Evolutionary conservation across 2,888 invertebrate species (phyloP).

Genomic region (Branchipolynoe longqiensis): DNA sequence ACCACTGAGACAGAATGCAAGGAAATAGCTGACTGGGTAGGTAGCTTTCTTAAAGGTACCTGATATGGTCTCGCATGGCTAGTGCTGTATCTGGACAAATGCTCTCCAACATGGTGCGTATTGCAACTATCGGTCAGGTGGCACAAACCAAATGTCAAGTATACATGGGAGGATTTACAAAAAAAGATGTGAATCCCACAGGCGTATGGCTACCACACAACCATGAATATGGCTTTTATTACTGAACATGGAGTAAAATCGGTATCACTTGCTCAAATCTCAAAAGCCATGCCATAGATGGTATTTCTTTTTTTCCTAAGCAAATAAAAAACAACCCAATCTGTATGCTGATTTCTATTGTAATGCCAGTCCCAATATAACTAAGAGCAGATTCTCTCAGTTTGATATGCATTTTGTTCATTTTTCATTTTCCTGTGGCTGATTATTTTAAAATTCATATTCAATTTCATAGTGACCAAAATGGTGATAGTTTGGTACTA

Average conservation of each 20-base stretch:
- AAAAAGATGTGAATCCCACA: no score
- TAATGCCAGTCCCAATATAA: no score
- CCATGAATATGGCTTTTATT: neutral
- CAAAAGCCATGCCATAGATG: neutral
- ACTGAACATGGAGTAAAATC: neutral
- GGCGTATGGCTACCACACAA: no score
- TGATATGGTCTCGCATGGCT: neutral
- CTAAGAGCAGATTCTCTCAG: no score
- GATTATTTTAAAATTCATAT: neutral
- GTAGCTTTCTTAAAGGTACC: neutral
- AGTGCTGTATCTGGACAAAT: no score
- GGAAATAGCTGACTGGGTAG: neutral
- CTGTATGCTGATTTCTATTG: no score
- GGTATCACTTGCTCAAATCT: neutral
- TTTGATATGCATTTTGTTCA: neutral
- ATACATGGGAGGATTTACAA: no score
- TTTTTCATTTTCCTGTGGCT: neutral
- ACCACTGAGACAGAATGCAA: neutral
- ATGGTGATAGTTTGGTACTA: neutral
- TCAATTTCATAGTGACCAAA: neutral
- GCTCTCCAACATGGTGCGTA: no score
- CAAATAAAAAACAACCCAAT: neutral
- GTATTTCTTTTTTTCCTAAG: neutral
- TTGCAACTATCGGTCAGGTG: no score
- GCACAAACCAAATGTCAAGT: no score